These are phyloP conservation scores for Uropsilus gracilis DNA, from an alignment of 2,113 vertebrate genomes.

Conservation along the genomic window DNA sequence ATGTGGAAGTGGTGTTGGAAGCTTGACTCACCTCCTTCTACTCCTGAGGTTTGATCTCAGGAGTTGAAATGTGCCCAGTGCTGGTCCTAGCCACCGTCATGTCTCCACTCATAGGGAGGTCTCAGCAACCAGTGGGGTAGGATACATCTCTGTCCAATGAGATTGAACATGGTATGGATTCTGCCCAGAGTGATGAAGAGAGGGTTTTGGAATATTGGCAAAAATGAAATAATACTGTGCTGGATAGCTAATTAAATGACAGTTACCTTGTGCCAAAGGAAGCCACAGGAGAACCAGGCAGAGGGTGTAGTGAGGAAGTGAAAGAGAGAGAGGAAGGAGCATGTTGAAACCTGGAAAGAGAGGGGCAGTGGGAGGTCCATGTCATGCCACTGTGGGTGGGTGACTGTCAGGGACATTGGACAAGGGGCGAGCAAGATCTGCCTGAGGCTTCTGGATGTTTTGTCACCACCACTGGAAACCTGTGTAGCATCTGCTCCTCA, in stretches of 20 bases:
- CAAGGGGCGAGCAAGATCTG: background rate
- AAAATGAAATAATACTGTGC: background rate
- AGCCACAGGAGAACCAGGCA: background rate
- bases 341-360: background rate
- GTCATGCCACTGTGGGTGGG: background rate
- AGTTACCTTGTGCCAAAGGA: background rate
- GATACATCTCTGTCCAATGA: background rate
- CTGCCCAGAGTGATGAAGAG: background rate
- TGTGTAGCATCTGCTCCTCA: accelerated
- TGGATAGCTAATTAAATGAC: background rate
- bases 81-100: background rate
- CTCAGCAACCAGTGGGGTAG: background rate
- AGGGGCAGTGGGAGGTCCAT: background rate
- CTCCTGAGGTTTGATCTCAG: background rate
- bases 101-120: background rate
- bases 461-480: background rate
- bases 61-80: background rate
- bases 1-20: background rate
- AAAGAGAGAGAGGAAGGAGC: background rate
- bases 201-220: background rate
- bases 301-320: background rate
- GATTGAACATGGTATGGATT: background rate
- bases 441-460: background rate
- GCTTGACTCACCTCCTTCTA: background rate
- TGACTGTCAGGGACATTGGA: background rate